phyloP scores from a whole-genome alignment of 2,113 vertebrate species.

The Zosterops japonicus region DNA sequence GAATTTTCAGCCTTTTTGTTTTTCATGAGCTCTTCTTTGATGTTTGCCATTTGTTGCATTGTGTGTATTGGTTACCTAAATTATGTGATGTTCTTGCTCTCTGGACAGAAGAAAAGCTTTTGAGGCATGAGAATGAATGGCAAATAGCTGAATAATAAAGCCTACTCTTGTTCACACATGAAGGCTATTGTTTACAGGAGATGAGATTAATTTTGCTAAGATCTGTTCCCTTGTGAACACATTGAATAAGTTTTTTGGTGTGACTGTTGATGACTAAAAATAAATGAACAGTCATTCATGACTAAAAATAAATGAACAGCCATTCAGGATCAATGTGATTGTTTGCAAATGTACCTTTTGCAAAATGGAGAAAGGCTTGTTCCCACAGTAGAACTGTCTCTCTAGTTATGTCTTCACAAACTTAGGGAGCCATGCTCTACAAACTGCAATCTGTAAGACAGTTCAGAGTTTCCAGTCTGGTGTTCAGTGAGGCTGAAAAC shows the following conservation, averaged over 20 bases:
- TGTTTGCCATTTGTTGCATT: constrained; percentile 6
- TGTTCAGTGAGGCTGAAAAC: background rate
- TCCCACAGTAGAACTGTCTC: background rate
- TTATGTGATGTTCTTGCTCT: background rate
- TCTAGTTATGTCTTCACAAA: background rate
- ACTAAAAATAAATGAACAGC: background rate
- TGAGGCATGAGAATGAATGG: background rate
- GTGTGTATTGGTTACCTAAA: background rate
- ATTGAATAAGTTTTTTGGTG: background rate
- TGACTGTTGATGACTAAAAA: background rate
- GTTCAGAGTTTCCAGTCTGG: background rate
- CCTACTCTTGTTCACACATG: background rate
- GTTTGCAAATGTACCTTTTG: background rate
- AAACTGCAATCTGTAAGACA: background rate
- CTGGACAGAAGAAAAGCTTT: background rate
- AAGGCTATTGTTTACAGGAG: constrained; percentile 5
- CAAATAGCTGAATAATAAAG: constrained; percentile 16
- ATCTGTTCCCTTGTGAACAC: background rate
- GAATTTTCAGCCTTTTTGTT: background rate
- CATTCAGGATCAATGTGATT: background rate
- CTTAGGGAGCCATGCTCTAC: rapidly evolving
- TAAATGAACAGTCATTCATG: background rate
- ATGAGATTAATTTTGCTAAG: constrained; percentile 13
- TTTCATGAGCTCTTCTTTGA: background rate
- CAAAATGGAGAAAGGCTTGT: background rate